Evolutionary conservation across 2,113 vertebrate genomes (phyloP).

Genomic region (Lipotes vexillifer): DNA sequence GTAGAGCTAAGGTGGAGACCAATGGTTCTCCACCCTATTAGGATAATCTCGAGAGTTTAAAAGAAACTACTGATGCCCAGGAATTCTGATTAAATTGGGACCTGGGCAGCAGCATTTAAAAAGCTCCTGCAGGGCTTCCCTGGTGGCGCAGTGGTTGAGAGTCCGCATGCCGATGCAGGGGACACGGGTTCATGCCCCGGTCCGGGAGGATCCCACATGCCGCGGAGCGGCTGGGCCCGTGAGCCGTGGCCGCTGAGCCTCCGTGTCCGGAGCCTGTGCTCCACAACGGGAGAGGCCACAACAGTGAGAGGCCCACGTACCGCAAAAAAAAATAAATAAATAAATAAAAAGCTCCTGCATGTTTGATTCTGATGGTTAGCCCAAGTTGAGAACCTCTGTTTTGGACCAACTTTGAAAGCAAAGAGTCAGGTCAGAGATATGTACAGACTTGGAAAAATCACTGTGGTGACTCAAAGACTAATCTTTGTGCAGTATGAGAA

Average conservation of each 20-base stretch:
- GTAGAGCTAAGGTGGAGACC: not conserved
- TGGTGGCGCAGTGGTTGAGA: too few species aligned
- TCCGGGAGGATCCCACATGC: too few species aligned
- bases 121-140: not conserved
- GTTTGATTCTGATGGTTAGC: not conserved
- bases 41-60: not conserved
- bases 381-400: not conserved
- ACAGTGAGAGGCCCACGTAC: too few species aligned
- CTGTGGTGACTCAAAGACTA: not conserved
- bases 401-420: conserved; percentile 32
- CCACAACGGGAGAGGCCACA: too few species aligned
- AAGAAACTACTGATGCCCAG: not conserved
- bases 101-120: not conserved
- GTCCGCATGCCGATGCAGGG: too few species aligned
- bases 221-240: too few species aligned
- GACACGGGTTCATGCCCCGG: too few species aligned
- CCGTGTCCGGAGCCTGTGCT: too few species aligned
- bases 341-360: not conserved
- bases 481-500: not conserved
- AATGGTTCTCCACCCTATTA: not conserved
- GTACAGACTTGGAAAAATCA: not conserved
- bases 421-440: not conserved
- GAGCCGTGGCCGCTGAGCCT: too few species aligned
- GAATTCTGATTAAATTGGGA: conserved; percentile 4
- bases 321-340: too few species aligned